Percentiles rank a stretch among this genome's conserved stretches.
phyloP scores from a whole-genome alignment of 1,140 invertebrate genomes.

The Ips nitidus region DNA sequence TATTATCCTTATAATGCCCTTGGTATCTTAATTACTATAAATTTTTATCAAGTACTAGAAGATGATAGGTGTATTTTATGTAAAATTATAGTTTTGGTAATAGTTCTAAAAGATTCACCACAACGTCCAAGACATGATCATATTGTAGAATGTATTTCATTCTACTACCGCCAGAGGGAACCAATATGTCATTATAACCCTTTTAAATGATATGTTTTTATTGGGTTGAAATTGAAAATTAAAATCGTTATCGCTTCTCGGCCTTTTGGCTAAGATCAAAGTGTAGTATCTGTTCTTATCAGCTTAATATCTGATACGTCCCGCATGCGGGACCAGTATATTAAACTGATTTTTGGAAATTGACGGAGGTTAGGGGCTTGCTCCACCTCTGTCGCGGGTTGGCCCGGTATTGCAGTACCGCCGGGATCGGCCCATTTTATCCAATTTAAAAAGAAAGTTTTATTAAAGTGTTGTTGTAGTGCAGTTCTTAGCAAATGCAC shows the following conservation, averaged over 20 bases:
- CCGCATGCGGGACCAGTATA: conserved; percentile 42
- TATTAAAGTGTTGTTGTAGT: background rate
- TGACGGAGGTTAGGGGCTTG: conserved; percentile 53
- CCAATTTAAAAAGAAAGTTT: background rate
- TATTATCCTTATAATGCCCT: too few relatives aligned
- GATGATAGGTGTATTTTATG: too few relatives aligned
- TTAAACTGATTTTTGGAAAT: conserved; percentile 59
- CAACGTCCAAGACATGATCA: too few relatives aligned
- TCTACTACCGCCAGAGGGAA: too few relatives aligned
- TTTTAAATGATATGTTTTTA: background rate
- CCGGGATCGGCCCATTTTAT: conserved; percentile 52
- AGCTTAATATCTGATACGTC: conserved; percentile 42
- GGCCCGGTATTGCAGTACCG: conserved; percentile 63
- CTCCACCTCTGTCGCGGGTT: conserved; percentile 59
- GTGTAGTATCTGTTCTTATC: conserved; percentile 47
- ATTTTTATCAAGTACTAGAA: too few relatives aligned
- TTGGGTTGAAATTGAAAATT: background rate
- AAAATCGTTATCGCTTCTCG: conserved; percentile 52
- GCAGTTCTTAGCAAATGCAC: too few relatives aligned
- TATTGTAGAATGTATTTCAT: too few relatives aligned
- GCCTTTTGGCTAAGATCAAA: conserved; percentile 58
- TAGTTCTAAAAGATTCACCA: too few relatives aligned
- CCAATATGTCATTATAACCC: too few relatives aligned
- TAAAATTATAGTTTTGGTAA: too few relatives aligned
- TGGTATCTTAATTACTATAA: too few relatives aligned